Evolutionary conservation across 30 jellyfish, hydroid and myxozoan species (phyloP).

Genomic region (Aurelia sp.): DNA sequence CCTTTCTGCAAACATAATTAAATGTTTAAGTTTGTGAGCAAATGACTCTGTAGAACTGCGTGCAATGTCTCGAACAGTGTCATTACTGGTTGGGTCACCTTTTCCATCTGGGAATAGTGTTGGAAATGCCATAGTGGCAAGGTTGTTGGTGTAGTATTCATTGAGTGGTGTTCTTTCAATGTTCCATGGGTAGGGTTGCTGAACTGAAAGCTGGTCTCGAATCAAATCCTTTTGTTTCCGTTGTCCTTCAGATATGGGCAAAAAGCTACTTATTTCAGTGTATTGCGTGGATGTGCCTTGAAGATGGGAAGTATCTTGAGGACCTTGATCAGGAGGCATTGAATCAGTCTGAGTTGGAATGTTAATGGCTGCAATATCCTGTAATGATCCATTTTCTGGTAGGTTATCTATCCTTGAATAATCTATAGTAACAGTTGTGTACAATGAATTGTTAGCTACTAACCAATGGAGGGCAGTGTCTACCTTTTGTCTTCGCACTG

Average conservation of each 20-base stretch:
- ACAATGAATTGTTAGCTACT: constrained; percentile 38
- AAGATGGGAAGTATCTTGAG: too few relatives aligned
- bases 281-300: too few relatives aligned
- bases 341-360: too few relatives aligned
- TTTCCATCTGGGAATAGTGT: constrained; percentile 36
- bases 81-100: constrained; percentile 33
- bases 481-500: constrained; percentile 40
- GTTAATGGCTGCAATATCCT: too few relatives aligned
- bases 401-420: neutral
- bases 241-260: neutral
- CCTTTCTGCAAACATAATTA: constrained; percentile 7
- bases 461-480: constrained; percentile 62
- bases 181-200: neutral
- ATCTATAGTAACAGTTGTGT: constrained; percentile 38
- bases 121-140: constrained; percentile 66
- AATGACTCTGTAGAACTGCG: constrained; percentile 17
- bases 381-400: constrained; percentile 27
- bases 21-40: neutral
- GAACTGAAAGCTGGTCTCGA: neutral
- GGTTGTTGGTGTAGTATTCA: constrained; percentile 21
- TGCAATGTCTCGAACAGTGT: constrained; percentile 22
- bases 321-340: too few relatives aligned
- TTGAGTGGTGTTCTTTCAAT: neutral
- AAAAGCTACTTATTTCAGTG: neutral
- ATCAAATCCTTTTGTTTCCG: neutral